These are phyloP conservation scores for Hydrotaea cyrtoneurina DNA, from an alignment of 2,888 invertebrate species.

Conservation along the genomic window DNA sequence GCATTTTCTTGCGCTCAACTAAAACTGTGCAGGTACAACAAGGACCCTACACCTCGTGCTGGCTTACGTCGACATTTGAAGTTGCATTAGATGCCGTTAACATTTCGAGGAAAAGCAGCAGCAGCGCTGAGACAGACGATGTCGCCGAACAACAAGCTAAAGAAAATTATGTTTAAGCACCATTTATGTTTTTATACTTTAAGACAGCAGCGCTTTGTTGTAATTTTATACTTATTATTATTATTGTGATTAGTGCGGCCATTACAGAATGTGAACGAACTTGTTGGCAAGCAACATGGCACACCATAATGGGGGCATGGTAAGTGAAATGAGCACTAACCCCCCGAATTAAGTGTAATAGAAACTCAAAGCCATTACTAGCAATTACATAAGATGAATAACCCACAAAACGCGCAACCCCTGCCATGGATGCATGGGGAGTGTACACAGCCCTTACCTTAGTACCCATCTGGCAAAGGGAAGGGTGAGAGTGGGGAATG, in stretches of 20 bases:
- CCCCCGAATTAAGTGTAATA: no score
- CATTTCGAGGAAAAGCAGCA: background rate
- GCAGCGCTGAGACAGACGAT: background rate
- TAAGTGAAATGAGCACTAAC: background rate
- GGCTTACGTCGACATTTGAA: background rate
- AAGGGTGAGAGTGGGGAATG: no score
- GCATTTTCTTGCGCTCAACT: background rate
- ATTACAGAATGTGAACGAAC: background rate
- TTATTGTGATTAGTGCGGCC: conserved; percentile 23
- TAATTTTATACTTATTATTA: conserved; percentile 38
- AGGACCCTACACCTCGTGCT: background rate
- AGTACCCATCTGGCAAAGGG: no score
- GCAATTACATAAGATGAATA: no score
- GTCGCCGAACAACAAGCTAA: background rate
- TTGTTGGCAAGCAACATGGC: background rate
- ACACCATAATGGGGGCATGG: background rate
- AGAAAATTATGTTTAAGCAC: conserved; percentile 48
- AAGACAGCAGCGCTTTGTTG: conserved; percentile 12
- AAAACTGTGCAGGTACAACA: background rate
- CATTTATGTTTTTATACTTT: conserved; percentile 55
- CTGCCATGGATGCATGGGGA: no score
- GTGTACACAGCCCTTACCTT: no score
- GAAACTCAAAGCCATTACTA: no score
- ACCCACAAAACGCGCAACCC: no score
- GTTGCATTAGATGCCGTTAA: background rate